Evolutionary conservation across 2,113 vertebrate genomes (phyloP).

Genomic region (Pelusios castaneus): DNA sequence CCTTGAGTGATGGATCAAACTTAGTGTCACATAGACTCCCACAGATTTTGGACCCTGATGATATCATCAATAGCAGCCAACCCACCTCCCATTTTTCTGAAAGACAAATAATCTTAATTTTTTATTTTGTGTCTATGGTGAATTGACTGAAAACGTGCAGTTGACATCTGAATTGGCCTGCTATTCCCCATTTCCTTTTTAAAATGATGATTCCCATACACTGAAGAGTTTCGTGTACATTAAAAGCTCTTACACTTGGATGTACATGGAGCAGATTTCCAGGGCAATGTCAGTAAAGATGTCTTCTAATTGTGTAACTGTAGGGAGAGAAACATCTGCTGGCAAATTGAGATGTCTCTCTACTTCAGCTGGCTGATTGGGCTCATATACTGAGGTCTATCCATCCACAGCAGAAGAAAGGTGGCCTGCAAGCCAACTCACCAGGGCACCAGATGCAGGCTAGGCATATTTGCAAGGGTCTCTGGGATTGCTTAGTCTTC

Average conservation of each 20-base stretch:
- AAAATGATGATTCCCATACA: background rate
- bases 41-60: background rate
- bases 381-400: background rate
- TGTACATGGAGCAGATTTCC: background rate
- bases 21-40: background rate
- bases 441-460: background rate
- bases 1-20: conserved; percentile 8
- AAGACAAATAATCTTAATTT: background rate
- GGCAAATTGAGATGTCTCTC: accelerated
- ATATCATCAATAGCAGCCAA: background rate
- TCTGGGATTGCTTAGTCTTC: background rate
- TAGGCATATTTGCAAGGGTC: background rate
- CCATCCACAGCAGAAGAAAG: background rate
- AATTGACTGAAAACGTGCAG: background rate
- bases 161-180: background rate
- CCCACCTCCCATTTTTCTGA: background rate
- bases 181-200: background rate
- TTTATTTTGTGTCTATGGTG: background rate
- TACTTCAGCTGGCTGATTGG: background rate
- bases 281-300: background rate
- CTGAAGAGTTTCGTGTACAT: background rate
- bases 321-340: accelerated
- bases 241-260: background rate
- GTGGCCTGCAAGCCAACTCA: background rate
- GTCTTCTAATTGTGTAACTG: background rate